Base-by-base conservation (phyloP, 2,113 vertebrate species). In the Gadus macrocephalus region DNA sequence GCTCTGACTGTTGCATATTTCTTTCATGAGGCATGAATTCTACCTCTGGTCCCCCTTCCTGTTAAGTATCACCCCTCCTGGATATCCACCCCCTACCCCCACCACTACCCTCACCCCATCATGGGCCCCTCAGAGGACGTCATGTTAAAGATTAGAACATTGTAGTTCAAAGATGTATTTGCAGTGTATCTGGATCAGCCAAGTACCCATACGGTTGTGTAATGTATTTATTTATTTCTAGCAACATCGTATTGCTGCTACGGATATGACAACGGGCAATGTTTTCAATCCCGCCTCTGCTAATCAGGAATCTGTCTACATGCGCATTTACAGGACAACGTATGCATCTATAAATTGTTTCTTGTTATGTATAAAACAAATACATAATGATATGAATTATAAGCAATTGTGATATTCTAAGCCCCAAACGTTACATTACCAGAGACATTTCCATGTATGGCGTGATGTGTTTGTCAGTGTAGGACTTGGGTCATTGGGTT, bases 141-240 rank as follows among this genome's bases (percentile, higher is more conserved):
- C 64, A 65, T 71, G 70, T 74, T 66, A 75, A 61, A 22, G 20
- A 28, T 62, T 62, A 62, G 25, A 62, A 20, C 73, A 62, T 70
- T 64, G 63, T 77, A 72, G 31, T 81, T 76, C 66, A 65, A 71
- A 64, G 17, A 42, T 77, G 67, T 79, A 74, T 62, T 76, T 72
- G 63, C 67, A 4, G 69, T 49, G 66, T 6, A 8, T 79, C 70
- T 72, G 66, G 66, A 75, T 70, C 19, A 65, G 72, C 61, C 62
- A 19, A 71, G 70, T 66, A 67, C 69, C 70, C 42, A 19, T 2
- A 3, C 66, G 70, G 70, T 20, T 67, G 77, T 68, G 15, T 62
- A 68, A 78, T 86, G 78, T 86, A 81, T 86, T 89, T 87, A 87
- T 89, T 89, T 87, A 89, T 87, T 89, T 75, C 67, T 66, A 71